phyloP scores from a whole-genome alignment of 2,113 vertebrate genomes.

The Elachura formosa region DNA sequence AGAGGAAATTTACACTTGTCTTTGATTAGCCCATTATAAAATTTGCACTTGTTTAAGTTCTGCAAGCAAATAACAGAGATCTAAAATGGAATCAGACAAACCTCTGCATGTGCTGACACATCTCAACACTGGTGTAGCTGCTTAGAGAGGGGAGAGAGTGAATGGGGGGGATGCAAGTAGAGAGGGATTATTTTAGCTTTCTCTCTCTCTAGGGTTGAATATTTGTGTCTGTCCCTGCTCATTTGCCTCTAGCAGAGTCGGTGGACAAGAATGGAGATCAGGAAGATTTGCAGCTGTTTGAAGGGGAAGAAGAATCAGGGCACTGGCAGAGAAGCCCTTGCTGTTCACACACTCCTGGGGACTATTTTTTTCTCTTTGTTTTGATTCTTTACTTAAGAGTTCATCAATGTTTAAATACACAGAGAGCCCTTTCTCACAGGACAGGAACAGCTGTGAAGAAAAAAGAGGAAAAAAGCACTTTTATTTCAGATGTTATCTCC shows the following conservation, averaged over 20 bases:
- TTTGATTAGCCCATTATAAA: background rate
- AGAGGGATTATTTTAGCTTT: background rate
- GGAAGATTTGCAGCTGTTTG: background rate
- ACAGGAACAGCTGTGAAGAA: background rate
- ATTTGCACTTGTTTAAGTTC: background rate
- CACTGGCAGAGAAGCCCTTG: background rate
- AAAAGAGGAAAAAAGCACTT: background rate
- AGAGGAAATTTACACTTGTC: background rate
- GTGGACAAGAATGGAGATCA: background rate
- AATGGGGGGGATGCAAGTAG: background rate
- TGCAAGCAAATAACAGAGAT: background rate
- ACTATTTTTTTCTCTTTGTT: constrained; percentile 4
- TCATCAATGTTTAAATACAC: constrained; percentile 1
- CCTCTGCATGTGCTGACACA: background rate
- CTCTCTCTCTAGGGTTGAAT: background rate
- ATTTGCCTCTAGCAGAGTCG: background rate
- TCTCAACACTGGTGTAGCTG: background rate
- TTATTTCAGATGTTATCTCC: background rate
- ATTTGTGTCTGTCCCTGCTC: background rate
- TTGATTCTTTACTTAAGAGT: constrained; percentile 44
- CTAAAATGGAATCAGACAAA: background rate
- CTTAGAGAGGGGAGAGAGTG: background rate
- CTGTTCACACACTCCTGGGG: background rate
- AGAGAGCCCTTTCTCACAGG: background rate
- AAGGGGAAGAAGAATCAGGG: background rate